These are phyloP conservation scores for Timema podura DNA, from an alignment of 2,888 invertebrate genomes.

Conservation along the genomic window DNA sequence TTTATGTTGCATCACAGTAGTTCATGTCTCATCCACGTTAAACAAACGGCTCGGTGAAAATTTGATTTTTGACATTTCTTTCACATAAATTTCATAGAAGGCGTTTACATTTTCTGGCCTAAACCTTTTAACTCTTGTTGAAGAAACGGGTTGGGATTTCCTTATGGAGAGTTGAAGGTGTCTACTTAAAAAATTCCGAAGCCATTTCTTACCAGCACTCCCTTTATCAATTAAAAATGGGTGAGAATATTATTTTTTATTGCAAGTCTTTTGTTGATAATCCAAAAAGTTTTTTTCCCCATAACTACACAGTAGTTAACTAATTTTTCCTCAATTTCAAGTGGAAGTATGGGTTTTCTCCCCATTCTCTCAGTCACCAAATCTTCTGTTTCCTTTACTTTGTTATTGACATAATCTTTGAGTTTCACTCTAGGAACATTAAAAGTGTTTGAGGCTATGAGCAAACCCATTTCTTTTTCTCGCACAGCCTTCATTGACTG, in stretches of 20 bases:
- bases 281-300: not conserved
- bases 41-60: not conserved
- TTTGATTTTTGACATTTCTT: not conserved
- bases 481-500: not conserved
- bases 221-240: not conserved
- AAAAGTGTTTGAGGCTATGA: not conserved
- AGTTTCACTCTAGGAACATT: not conserved
- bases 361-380: not conserved
- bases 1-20: not conserved
- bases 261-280: conserved; percentile 10
- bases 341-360: not conserved
- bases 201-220: not conserved
- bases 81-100: not conserved
- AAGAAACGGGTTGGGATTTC: not conserved
- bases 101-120: not conserved
- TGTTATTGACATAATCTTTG: not conserved
- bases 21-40: not conserved
- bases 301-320: not conserved
- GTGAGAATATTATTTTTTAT: not conserved
- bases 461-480: not conserved
- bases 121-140: not conserved
- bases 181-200: not conserved
- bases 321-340: conserved; percentile 7
- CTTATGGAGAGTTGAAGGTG: not conserved
- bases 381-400: not conserved